These are phyloP conservation scores for Tricholauxania praeusta DNA, from an alignment of 2,888 invertebrate genomes.

Conservation along the genomic window DNA sequence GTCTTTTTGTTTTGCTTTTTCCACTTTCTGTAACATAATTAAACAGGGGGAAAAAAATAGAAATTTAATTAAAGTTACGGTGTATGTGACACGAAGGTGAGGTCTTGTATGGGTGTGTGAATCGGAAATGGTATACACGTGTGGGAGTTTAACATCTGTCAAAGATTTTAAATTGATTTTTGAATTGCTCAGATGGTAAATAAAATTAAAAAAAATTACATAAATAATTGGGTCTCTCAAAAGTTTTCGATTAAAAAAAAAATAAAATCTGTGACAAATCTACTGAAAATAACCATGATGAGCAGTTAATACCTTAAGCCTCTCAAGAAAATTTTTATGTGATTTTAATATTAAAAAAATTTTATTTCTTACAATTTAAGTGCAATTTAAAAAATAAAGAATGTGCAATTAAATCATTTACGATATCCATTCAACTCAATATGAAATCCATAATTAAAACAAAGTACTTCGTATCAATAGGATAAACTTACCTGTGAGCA, in stretches of 20 bases:
- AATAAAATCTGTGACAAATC: no score
- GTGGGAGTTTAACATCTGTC: no score
- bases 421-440: no score
- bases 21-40: neutral
- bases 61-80: slow-evolving; percentile 40
- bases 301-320: no score
- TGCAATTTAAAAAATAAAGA: slow-evolving; percentile 17
- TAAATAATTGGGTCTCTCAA: neutral
- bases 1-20: neutral
- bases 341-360: slow-evolving; percentile 12
- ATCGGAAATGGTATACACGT: no score
- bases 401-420: slow-evolving; percentile 30
- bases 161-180: no score
- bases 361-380: slow-evolving; percentile 25
- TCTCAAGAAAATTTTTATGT: no score
- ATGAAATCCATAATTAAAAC: no score
- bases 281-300: no score
- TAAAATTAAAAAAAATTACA: slow-evolving; percentile 25
- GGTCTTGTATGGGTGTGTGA: no score
- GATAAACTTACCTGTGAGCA: slow-evolving; percentile 77
- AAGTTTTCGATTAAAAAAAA: neutral
- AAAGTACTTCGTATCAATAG: neutral
- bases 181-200: neutral
- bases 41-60: slow-evolving; percentile 43
- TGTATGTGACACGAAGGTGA: no score